Evolutionary conservation across 2,888 invertebrate species (phyloP).

Genomic region (Volucella inflata): DNA sequence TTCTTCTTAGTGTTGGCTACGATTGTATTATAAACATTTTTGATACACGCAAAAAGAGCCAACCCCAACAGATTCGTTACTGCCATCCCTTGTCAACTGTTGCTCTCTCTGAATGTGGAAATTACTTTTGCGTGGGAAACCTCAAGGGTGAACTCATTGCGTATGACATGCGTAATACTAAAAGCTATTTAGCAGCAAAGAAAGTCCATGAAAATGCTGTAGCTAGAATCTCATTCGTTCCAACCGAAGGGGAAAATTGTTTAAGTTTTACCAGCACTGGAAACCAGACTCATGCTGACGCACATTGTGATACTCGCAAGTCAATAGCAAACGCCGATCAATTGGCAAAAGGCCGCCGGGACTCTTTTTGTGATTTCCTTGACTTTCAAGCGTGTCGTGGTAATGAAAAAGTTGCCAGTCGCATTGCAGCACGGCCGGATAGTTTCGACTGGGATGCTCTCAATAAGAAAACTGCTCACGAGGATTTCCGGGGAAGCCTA

Average conservation of each 20-base stretch:
- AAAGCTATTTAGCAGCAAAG: slow-evolving; percentile 78
- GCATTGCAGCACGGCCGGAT: slow-evolving; percentile 78
- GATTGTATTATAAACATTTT: slow-evolving; percentile 83
- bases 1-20: slow-evolving; percentile 82
- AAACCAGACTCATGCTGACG: slow-evolving; percentile 70
- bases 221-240: slow-evolving; percentile 81
- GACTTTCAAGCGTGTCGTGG: slow-evolving; percentile 79
- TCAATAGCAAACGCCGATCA: slow-evolving; percentile 59
- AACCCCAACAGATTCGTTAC: slow-evolving; percentile 78
- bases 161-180: slow-evolving; percentile 82
- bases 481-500: slow-evolving; percentile 75
- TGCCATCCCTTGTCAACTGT: slow-evolving; percentile 81
- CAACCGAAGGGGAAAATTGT: slow-evolving; percentile 76
- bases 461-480: slow-evolving; percentile 76
- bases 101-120: slow-evolving; percentile 82
- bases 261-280: slow-evolving; percentile 77
- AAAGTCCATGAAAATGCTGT: slow-evolving; percentile 80
- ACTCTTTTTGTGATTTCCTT: slow-evolving; percentile 82
- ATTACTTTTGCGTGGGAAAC: slow-evolving; percentile 82
- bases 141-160: slow-evolving; percentile 82
- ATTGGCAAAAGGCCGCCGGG: slow-evolving; percentile 78
- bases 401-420: slow-evolving; percentile 79
- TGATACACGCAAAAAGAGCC: slow-evolving; percentile 81
- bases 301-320: slow-evolving; percentile 47
- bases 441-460: slow-evolving; percentile 82